Conservation (phyloP, 2,888 invertebrate species). For the Colletes collaris region DNA sequence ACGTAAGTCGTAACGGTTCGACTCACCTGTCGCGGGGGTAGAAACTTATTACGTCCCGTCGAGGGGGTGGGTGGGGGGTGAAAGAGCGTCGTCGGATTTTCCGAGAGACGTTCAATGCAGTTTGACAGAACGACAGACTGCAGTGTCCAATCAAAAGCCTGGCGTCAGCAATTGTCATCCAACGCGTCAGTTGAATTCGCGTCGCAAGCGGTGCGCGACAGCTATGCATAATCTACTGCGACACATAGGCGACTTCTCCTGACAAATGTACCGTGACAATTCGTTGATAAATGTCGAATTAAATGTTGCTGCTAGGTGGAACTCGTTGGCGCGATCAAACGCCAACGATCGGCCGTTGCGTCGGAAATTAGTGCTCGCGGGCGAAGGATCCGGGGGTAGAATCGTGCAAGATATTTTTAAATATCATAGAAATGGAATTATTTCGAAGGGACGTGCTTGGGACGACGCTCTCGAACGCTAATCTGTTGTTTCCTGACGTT, state of each 20-base stretch:
- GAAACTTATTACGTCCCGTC: no score
- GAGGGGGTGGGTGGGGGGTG: no score
- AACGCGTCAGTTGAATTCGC: conserved; percentile 52
- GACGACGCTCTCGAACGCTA: no score
- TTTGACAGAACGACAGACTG: conserved; percentile 48
- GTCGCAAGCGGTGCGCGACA: conserved; percentile 48
- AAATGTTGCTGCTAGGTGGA: conserved; percentile 47
- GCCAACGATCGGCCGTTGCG: neutral
- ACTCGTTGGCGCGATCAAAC: neutral
- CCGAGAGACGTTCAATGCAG: conserved; percentile 29
- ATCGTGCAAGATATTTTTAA: no score
- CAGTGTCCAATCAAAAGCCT: conserved; percentile 57
- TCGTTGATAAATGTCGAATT: conserved; percentile 52
- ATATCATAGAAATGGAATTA: no score
- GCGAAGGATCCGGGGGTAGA: no score
- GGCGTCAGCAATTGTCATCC: conserved; percentile 61
- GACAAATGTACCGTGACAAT: conserved; percentile 60
- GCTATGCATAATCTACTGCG: conserved; percentile 57
- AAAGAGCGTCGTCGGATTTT: neutral
- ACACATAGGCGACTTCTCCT: conserved; percentile 47
- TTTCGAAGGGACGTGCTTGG: no score
- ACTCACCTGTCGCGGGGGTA: no score
- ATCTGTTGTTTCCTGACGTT: neutral
- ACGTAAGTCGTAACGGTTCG: neutral
- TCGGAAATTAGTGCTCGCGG: no score